Base-by-base conservation (phyloP, 2,113 vertebrate species). In the Thoracochromis brauschi region DNA sequence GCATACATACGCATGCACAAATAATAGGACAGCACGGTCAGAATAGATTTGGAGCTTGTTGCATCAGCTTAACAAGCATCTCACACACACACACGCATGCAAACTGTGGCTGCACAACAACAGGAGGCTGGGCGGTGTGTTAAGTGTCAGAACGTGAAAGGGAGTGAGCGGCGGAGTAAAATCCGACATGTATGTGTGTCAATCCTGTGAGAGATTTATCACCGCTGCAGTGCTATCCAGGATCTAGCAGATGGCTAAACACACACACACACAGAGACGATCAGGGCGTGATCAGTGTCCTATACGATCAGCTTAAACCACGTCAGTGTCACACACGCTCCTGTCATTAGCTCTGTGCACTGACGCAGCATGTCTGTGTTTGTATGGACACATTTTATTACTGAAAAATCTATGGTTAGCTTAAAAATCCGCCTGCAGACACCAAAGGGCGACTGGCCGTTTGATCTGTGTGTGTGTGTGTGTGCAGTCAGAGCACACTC, bases 161-260 rank as follows among this genome's bases (percentile, higher is more conserved):
- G 7, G 63, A 75, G 54, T 49, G 82, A 24, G 49, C 17, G 21
- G 49, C 57, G 6, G 33, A 81, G 26, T 26, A 33, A 85, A 63
- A 88, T 7, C 42, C 42, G 4, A 21, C 21, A 33, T 3, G 35
- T 51, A 73, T 87, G 80, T 88, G 82, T 92, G 90, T 94, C 91
- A 95, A 90, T 92, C 88, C 80, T 81, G 58, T 40, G 82, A 49
- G 83, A 91, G 89, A 85, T 92, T 95, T 92, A 93, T 88, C 38
- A 17, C 49, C 1, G 10, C 68, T 85, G 84, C 54, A 88, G 38
- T 14, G 45, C 88, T 87, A 87, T 90, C 87, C 80, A 86, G 79
- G 87, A 24, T 24, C 21, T 24, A 24, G 21, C 21, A 24, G 21
- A 24, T 24, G 21, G 21, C 21, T 24, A 24, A 24, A 24, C 51